Conservation (phyloP, 1,140 invertebrate species). For the Cyphomyrmex costatus region DNA sequence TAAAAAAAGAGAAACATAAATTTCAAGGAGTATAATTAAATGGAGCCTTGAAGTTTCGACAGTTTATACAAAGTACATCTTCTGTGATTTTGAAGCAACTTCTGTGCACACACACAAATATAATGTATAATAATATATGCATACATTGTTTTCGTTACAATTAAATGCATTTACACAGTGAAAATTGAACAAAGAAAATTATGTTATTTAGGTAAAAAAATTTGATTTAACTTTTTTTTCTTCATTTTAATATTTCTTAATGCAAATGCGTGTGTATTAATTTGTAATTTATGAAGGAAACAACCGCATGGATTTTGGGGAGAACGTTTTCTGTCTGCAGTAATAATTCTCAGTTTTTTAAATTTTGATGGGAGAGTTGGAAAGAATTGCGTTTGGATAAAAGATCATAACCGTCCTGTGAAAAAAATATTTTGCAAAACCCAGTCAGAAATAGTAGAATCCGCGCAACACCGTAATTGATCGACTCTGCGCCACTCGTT, state of each 20-base stretch:
- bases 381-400: background rate
- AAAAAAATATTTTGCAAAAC: conserved; percentile 43
- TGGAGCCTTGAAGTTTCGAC: background rate
- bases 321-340: background rate
- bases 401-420: background rate
- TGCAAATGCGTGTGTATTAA: background rate
- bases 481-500: conserved; percentile 48
- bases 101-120: background rate
- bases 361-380: background rate
- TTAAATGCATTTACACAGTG: background rate
- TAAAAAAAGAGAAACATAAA: background rate
- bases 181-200: background rate
- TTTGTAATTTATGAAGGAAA: background rate
- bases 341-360: background rate
- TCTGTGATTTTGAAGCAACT: background rate
- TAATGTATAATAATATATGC: background rate
- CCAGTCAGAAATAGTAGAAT: conserved; percentile 21
- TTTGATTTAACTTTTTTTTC: background rate
- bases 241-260: background rate
- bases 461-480: conserved; percentile 45
- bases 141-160: background rate
- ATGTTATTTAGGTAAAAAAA: background rate
- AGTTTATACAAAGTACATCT: background rate
- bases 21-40: background rate
- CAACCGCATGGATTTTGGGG: background rate